Conservation (phyloP, 2,888 invertebrate species). For the Hirtodrosophila cameraria region DNA sequence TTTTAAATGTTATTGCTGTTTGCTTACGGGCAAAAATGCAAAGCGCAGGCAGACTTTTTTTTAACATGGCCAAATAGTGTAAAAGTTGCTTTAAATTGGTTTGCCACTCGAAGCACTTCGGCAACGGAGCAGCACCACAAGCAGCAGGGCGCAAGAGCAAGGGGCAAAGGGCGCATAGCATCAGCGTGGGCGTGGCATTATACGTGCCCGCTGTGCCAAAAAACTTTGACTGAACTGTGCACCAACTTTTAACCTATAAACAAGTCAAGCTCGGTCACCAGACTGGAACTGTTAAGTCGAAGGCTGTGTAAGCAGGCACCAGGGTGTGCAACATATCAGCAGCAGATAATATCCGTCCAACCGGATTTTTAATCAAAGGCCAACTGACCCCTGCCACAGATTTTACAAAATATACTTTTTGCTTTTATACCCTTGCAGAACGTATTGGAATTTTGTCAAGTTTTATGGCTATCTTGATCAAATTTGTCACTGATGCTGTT, state of each 20-base stretch:
- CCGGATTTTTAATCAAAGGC: slow-evolving; percentile 54
- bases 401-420: slow-evolving; percentile 8
- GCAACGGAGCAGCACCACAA: too few species aligned
- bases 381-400: slow-evolving; percentile 21
- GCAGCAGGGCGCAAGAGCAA: too few species aligned
- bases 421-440: slow-evolving; percentile 1
- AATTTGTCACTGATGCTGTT: too few species aligned
- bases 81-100: slow-evolving; percentile 38
- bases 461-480: too few species aligned
- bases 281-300: too few species aligned
- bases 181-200: slow-evolving; percentile 41
- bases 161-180: neutral
- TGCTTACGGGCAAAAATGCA: slow-evolving; percentile 32
- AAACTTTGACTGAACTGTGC: slow-evolving; percentile 60
- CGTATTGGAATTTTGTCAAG: too few species aligned
- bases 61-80: slow-evolving; percentile 71
- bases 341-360: slow-evolving; percentile 52
- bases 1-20: slow-evolving; percentile 34
- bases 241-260: slow-evolving; percentile 46
- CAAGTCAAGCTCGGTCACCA: slow-evolving; percentile 10
- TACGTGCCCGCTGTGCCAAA: slow-evolving; percentile 54
- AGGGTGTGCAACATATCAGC: slow-evolving; percentile 34
- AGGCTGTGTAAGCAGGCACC: neutral
- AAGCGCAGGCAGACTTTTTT: slow-evolving; percentile 46
- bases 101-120: slow-evolving; percentile 5